Base-by-base conservation (phyloP, 2,113 vertebrate genomes). In the Cheilinus undulatus region DNA sequence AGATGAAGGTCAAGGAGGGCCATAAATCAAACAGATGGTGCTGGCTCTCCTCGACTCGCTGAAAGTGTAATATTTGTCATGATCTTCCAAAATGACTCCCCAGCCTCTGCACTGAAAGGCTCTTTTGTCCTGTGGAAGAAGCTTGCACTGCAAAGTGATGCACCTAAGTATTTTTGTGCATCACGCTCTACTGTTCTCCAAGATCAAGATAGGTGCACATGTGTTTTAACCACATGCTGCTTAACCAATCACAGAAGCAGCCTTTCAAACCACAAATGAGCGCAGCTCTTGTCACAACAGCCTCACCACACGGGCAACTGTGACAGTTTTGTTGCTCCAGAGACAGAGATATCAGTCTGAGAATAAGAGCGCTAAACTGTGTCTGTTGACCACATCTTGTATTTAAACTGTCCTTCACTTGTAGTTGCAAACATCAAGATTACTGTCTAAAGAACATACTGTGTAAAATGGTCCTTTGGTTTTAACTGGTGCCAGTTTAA, bases 21-120 rank as follows among this genome's bases (percentile, higher is more conserved):
- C 49, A 64, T 82, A 84, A 91, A 90, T 92, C 90, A 90, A 81
- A 83, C 66, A 28, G 70, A 75, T 53, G 54, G 43, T 76, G 64
- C 49, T 66, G 40, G 73, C 68, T 77, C 69, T 52, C 36, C 72
- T 59, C 58, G 69, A 49, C 65, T 17, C 46, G 56, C 80, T 85
- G 64, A 75, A 89, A 82, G 90, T 93, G 92, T 73, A 88, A 86
- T 89, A 93, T 93, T 92, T 93, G 89, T 93, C 87, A 90, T 51
- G 82, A 89, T 90, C 80, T 58, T 93, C 79, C 84, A 74, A 89
- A 93, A 92, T 61, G 71, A 89, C 85, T 90, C 83, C 45, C 63
- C 48, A 60, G 78, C 64, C 76, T 43, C 46, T 27, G 59, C 85
- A 59, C 28, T 92, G 73, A 94, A 93, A 87, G 90, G 56, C 42